Conservation (phyloP, 2,888 invertebrate genomes). For the Epiblema foenella region DNA sequence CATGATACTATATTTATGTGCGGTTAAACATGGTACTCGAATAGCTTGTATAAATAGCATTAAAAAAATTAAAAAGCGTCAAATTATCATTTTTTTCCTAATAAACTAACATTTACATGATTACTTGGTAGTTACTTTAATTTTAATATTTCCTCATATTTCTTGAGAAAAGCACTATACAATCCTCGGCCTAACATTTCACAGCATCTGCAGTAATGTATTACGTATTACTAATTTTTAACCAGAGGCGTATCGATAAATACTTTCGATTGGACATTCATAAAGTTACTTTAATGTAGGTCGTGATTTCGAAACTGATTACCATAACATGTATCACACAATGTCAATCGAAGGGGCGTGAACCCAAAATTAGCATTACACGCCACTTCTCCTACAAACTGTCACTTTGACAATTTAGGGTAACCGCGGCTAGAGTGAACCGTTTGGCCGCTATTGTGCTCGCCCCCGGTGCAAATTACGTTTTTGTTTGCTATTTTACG, state of each 20-base stretch:
- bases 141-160: too few relatives aligned
- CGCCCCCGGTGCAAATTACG: slow-evolving; percentile 72
- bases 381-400: slow-evolving; percentile 64
- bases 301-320: slow-evolving; percentile 32
- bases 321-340: slow-evolving; percentile 41
- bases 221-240: not conserved
- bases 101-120: too few relatives aligned
- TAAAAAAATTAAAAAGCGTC: too few relatives aligned
- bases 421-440: slow-evolving; percentile 66
- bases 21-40: too few relatives aligned
- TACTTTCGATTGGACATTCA: slow-evolving; percentile 10
- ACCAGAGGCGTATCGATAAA: not conserved
- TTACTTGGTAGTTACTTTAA: too few relatives aligned
- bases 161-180: too few relatives aligned
- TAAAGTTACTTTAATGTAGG: slow-evolving; percentile 22
- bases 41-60: too few relatives aligned
- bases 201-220: too few relatives aligned
- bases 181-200: too few relatives aligned
- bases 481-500: slow-evolving; percentile 79
- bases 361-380: slow-evolving; percentile 70
- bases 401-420: slow-evolving; percentile 80
- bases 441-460: slow-evolving; percentile 64
- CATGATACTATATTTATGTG: too few relatives aligned
- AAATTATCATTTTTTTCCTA: too few relatives aligned
- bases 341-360: slow-evolving; percentile 43